Evolutionary conservation across 2,797 vertebrate species (phyloP).

Genomic region (Coilia nasus): DNA sequence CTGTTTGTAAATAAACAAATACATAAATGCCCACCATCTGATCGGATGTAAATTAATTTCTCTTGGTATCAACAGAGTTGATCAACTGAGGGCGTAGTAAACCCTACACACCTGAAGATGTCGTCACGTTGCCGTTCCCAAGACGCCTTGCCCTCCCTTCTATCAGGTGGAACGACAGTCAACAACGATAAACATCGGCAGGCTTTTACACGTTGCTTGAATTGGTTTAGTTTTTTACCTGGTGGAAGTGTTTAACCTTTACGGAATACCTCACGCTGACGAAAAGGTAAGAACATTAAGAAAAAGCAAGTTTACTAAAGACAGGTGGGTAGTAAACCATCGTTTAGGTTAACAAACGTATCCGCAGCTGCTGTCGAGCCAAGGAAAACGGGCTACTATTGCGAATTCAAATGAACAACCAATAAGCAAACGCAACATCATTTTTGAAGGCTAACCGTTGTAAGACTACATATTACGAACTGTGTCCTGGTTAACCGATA

Average conservation of each 20-base stretch:
- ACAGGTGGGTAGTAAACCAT: not conserved
- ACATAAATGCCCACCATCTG: too few relatives aligned
- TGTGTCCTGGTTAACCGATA: too few relatives aligned
- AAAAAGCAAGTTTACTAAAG: not conserved
- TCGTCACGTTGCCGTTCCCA: not conserved
- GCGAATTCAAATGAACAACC: not conserved
- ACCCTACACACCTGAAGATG: not conserved
- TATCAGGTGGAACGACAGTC: slow-evolving; percentile 1
- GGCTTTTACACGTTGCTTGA: not conserved
- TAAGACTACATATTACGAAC: too few relatives aligned
- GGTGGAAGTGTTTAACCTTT: not conserved
- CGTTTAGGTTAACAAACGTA: not conserved
- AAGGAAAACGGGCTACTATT: not conserved
- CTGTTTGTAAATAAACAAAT: too few relatives aligned
- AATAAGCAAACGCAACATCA: not conserved
- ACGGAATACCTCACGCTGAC: not conserved
- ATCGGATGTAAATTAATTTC: too few relatives aligned
- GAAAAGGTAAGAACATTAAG: not conserved
- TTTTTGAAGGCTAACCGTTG: not conserved
- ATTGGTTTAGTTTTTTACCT: not conserved
- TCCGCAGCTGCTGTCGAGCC: not conserved
- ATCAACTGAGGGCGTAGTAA: too few relatives aligned
- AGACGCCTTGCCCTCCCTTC: not conserved
- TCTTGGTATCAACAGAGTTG: too few relatives aligned
- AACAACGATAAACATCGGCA: not conserved